phyloP scores from a whole-genome alignment of 2,113 vertebrate genomes.

The Zingel zingel region DNA sequence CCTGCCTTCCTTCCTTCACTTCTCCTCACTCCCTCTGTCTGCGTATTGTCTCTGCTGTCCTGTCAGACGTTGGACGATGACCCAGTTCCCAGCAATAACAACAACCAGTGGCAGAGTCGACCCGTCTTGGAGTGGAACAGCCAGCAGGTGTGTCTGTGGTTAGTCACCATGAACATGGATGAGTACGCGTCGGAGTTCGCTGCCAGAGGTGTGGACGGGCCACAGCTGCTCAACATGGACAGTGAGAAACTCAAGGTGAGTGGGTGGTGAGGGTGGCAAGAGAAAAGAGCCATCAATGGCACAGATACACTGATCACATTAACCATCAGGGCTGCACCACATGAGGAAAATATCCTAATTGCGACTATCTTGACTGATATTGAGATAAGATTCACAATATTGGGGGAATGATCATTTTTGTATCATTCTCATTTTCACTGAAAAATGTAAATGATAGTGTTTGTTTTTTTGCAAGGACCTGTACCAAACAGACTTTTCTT shows the following conservation, averaged over 20 bases:
- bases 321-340: background rate
- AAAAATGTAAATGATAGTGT: too few species aligned
- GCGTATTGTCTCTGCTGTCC: constrained; percentile 11
- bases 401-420: too few species aligned
- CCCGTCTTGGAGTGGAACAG: constrained; percentile 88
- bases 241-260: constrained; percentile 90
- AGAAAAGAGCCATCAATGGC: background rate
- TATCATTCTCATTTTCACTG: too few species aligned
- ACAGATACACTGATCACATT: background rate
- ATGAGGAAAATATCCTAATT: background rate
- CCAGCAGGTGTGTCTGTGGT: constrained; percentile 90
- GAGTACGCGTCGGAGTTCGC: constrained; percentile 86
- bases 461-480: too few species aligned
- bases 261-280: background rate
- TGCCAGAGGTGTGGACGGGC: constrained; percentile 85
- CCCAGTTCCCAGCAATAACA: constrained; percentile 81
- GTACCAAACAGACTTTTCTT: too few species aligned
- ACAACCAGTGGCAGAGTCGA: constrained; percentile 88
- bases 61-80: constrained; percentile 88
- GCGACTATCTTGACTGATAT: too few species aligned
- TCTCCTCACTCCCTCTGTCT: background rate
- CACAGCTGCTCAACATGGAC: constrained; percentile 87
- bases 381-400: too few species aligned
- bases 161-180: constrained; percentile 90
- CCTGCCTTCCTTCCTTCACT: background rate